A percentile compares a stretch with the other conserved stretches of the same genome.
Evolutionary conservation across 2,888 invertebrate species (phyloP).

Genomic region (Melipona bicolor): DNA sequence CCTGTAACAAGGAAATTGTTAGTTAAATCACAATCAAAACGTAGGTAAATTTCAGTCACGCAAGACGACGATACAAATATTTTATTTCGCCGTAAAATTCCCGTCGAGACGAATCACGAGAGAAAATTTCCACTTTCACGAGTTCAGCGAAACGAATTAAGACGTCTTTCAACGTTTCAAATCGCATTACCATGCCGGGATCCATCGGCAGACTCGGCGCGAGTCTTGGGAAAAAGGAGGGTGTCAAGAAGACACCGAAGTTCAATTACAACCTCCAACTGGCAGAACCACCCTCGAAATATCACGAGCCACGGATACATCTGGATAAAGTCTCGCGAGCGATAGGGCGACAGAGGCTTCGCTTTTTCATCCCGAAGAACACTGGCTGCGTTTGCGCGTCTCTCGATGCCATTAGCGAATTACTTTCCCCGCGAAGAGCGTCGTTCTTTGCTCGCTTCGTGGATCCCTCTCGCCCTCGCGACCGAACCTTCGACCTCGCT

Average conservation of each 20-base stretch:
- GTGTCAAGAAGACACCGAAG: not conserved
- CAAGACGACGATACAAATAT: too few relatives aligned
- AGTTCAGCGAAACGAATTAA: not conserved
- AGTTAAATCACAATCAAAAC: too few relatives aligned
- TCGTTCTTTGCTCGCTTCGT: not conserved
- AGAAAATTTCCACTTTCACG: not conserved
- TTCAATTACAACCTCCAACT: not conserved
- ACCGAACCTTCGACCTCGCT: not conserved
- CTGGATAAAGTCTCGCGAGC: conserved; percentile 6
- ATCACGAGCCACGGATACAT: not conserved
- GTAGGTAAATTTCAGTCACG: too few relatives aligned
- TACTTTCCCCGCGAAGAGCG: conserved; percentile 23
- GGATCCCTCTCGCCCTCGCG: not conserved
- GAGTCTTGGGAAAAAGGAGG: not conserved
- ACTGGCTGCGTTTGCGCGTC: conserved; percentile 9
- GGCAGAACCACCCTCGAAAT: not conserved
- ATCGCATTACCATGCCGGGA: not conserved
- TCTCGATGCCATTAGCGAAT: conserved; percentile 48
- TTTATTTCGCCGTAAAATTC: too few relatives aligned
- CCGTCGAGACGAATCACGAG: too few relatives aligned
- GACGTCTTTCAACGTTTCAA: not conserved
- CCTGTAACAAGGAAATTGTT: too few relatives aligned
- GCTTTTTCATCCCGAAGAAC: conserved; percentile 32
- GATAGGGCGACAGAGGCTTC: conserved; percentile 2
- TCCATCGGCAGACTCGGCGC: not conserved